phyloP scores from a whole-genome alignment of 2,797 vertebrate genomes.

The Paramormyrops hopkinsi region DNA sequence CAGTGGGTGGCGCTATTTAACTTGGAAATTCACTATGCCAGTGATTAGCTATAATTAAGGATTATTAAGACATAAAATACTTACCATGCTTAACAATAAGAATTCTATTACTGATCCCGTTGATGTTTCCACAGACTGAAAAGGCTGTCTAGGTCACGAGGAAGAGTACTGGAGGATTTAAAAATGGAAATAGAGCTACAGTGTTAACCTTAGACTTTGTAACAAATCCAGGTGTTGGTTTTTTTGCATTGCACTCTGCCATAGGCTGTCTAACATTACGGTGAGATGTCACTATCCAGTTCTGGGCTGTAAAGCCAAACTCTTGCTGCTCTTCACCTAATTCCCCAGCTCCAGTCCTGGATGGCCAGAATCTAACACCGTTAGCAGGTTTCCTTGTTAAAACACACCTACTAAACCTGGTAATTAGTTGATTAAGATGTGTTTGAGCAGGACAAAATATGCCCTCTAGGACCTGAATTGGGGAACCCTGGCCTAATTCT shows the following conservation, averaged over 20 bases:
- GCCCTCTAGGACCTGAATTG: background rate
- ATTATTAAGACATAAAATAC: background rate
- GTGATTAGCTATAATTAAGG: background rate
- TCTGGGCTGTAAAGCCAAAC: background rate
- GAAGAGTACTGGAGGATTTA: background rate
- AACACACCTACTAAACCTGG: background rate
- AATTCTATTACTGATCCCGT: background rate
- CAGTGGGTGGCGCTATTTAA: constrained; percentile 35
- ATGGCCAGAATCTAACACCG: background rate
- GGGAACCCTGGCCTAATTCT: background rate
- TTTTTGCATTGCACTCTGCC: background rate
- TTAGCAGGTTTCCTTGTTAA: background rate
- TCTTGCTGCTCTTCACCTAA: background rate
- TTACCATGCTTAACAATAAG: background rate
- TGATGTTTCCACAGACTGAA: background rate
- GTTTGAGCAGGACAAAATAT: background rate
- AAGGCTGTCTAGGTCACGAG: background rate
- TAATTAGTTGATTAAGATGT: background rate
- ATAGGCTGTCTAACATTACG: background rate
- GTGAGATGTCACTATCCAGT: background rate
- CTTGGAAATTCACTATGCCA: background rate
- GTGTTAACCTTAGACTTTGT: background rate
- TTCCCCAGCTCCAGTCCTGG: background rate
- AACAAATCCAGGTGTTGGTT: background rate
- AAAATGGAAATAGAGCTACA: background rate